Conservation (phyloP, 2,113 vertebrate genomes). For the Petroica traversi region DNA sequence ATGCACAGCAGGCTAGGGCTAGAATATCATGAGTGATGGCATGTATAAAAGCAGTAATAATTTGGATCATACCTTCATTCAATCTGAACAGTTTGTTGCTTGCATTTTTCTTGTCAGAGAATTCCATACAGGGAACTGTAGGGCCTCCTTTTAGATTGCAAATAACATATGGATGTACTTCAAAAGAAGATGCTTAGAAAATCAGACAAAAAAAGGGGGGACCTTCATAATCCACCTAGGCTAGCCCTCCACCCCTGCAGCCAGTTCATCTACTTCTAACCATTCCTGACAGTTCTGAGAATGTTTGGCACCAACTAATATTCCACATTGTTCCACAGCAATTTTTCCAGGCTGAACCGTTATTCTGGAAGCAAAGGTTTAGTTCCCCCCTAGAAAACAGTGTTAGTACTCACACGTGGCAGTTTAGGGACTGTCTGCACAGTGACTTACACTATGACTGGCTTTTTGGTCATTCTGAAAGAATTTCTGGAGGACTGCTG, state of each 20-base stretch:
- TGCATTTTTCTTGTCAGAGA: neutral
- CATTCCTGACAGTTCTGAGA: neutral
- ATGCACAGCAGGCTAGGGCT: neutral
- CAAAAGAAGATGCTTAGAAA: neutral
- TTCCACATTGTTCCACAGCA: neutral
- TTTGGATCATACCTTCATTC: neutral
- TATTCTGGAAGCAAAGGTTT: neutral
- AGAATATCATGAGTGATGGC: neutral
- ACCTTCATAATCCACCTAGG: neutral
- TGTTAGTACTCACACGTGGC: neutral
- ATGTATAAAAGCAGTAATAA: neutral
- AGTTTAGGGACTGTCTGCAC: too few relatives aligned
- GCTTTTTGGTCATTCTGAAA: neutral
- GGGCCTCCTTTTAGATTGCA: neutral
- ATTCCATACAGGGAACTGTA: neutral
- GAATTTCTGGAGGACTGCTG: neutral
- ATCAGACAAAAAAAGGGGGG: neutral
- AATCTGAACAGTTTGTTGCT: neutral
- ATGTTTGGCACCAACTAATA: neutral
- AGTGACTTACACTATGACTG: neutral
- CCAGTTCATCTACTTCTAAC: neutral
- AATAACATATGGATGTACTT: neutral
- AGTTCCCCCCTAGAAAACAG: neutral
- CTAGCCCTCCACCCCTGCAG: fast-evolving
- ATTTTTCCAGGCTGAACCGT: neutral